Evolutionary conservation across 2,113 vertebrate genomes (phyloP).

Genomic region (Perca fluviatilis): DNA sequence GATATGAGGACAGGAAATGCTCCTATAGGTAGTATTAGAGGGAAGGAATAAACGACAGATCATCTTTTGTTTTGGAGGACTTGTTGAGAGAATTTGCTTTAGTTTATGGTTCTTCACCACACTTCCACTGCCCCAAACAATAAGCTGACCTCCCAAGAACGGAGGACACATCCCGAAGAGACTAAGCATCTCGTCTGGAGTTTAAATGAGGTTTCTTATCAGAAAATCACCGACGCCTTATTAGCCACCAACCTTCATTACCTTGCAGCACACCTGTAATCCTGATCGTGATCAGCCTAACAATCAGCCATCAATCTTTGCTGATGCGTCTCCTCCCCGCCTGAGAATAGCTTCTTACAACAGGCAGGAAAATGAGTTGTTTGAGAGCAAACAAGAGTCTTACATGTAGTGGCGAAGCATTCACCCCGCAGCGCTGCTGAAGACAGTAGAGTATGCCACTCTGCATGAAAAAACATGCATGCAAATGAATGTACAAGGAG

Average conservation of each 20-base stretch:
- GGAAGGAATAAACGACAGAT: too few species aligned
- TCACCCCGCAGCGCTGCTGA: neutral
- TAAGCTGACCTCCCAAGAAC: neutral
- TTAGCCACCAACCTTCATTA: conserved; percentile 57
- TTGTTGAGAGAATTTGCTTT: neutral
- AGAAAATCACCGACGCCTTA: conserved; percentile 13
- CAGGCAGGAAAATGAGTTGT: conserved; percentile 26
- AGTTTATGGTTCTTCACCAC: neutral
- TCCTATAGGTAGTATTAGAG: too few species aligned
- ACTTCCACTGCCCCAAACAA: neutral
- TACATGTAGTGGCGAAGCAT: conserved; percentile 24
- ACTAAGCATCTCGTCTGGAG: neutral
- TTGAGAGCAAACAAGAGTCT: conserved; percentile 25
- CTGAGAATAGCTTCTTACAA: neutral
- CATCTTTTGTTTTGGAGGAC: too few species aligned
- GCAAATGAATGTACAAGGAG: conserved; percentile 53
- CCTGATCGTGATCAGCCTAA: conserved; percentile 59
- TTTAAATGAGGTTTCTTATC: conserved; percentile 66
- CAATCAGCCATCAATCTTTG: conserved; percentile 53
- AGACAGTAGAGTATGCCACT: conserved; percentile 7
- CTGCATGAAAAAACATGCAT: conserved; percentile 37
- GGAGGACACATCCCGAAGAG: neutral
- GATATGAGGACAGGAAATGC: too few species aligned
- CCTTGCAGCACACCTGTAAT: conserved; percentile 44
- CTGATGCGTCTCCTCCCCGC: conserved; percentile 18